Evolutionary conservation across 2,113 vertebrate genomes (phyloP).

Genomic region (Nothobranchius kuhntae): DNA sequence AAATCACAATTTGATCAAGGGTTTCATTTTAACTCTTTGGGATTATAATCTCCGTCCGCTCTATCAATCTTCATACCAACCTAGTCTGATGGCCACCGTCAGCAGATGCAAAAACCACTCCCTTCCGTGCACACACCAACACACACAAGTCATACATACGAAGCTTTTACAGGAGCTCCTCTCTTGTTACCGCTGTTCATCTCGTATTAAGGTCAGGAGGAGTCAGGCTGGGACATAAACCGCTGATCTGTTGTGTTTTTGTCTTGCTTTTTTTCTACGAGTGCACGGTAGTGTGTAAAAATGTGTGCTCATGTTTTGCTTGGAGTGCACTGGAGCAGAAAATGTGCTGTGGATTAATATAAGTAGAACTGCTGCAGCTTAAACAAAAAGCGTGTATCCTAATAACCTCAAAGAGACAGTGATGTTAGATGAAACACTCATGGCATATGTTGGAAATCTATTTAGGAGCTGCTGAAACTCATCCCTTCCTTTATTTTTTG

Average conservation of each 20-base stretch:
- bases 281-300: slow-evolving; percentile 1
- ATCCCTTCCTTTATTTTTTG: slow-evolving; percentile 10
- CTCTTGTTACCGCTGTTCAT: slow-evolving; percentile 39
- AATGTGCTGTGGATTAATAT: slow-evolving; percentile 79
- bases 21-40: background rate
- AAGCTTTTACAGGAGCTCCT: slow-evolving; percentile 16
- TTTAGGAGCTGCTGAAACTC: background rate
- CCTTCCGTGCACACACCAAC: slow-evolving; percentile 10
- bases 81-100: slow-evolving; percentile 20
- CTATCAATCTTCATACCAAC: background rate
- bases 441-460: background rate
- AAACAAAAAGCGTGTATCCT: slow-evolving; percentile 47
- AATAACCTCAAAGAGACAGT: slow-evolving; percentile 27
- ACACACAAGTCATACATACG: background rate
- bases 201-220: slow-evolving; percentile 64
- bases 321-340: slow-evolving; percentile 52
- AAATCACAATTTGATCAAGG: background rate
- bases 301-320: slow-evolving; percentile 31
- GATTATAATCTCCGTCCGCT: background rate
- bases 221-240: slow-evolving; percentile 49
- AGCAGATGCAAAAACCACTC: slow-evolving; percentile 43
- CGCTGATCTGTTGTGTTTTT: slow-evolving; percentile 32
- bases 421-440: slow-evolving; percentile 2
- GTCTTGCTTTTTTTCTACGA: background rate
- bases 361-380: slow-evolving; percentile 36